Conservation (phyloP, 1,140 invertebrate genomes). For the Zaprionus gabonicus region DNA sequence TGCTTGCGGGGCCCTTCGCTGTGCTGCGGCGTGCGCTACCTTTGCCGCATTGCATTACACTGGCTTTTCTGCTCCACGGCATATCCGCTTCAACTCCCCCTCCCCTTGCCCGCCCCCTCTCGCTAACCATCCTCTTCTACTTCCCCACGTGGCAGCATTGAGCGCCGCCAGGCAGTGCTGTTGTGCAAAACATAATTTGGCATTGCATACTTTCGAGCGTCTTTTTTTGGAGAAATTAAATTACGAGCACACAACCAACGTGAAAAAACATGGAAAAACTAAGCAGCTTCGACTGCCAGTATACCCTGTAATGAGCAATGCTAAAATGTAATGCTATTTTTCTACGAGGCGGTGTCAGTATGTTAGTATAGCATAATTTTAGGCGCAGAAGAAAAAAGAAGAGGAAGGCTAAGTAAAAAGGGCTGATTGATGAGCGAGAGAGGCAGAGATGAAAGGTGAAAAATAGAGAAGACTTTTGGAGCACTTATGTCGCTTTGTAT, state of each 20-base stretch:
- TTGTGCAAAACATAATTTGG: constrained; percentile 66
- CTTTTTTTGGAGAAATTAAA: constrained; percentile 63
- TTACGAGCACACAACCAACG: constrained; percentile 57
- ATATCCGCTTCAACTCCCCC: neutral
- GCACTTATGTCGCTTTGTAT: no score
- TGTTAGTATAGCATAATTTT: no score
- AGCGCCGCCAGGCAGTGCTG: neutral
- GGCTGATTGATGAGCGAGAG: no score
- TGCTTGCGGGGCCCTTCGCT: constrained; percentile 13
- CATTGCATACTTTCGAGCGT: constrained; percentile 73
- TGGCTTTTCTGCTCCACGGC: constrained; percentile 18
- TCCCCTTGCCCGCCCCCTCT: neutral
- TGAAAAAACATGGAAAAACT: neutral
- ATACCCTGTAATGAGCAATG: constrained; percentile 12
- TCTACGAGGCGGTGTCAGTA: no score
- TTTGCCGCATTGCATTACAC: constrained; percentile 16
- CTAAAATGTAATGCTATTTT: no score
- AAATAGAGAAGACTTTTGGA: no score
- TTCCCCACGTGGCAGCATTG: neutral
- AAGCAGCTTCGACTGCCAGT: neutral
- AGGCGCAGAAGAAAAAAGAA: no score
- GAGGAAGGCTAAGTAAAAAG: no score
- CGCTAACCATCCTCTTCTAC: neutral
- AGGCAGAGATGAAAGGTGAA: neutral
- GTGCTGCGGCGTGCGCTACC: neutral